phyloP scores from a whole-genome alignment of 2,797 vertebrate genomes.

The Acanthurus leucopareius region DNA sequence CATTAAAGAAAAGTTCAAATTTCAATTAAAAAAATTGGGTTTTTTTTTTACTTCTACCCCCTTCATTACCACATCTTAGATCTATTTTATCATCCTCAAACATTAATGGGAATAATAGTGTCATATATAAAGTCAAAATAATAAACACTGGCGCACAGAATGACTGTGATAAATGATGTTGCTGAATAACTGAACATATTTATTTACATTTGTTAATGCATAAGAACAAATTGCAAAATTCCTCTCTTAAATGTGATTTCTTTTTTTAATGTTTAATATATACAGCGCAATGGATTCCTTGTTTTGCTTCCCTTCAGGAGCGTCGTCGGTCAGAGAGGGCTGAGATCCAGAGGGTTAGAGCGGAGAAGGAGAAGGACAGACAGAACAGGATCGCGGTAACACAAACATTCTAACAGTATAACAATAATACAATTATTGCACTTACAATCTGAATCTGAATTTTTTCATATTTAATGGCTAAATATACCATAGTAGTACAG shows the following conservation, averaged over 20 bases:
- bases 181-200: not conserved
- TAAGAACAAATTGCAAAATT: not conserved
- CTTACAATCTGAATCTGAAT: not conserved
- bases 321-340: slow-evolving; percentile 88
- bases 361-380: slow-evolving; percentile 92
- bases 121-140: too few species aligned
- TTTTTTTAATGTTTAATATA: too few species aligned
- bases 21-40: too few species aligned
- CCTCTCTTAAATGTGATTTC: not conserved
- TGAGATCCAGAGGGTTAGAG: slow-evolving; percentile 90
- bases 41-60: too few species aligned
- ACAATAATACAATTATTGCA: not conserved
- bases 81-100: too few species aligned
- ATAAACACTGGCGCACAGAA: not conserved
- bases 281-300: not conserved
- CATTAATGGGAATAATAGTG: too few species aligned
- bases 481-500: not conserved
- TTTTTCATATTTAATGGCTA: not conserved
- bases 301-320: slow-evolving; percentile 81
- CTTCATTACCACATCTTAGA: too few species aligned
- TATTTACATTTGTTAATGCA: too few species aligned
- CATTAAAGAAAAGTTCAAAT: too few species aligned
- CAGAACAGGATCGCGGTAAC: slow-evolving; percentile 90
- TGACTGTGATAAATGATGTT: not conserved
- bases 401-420: not conserved